These are phyloP conservation scores for Coptodon rendalli DNA, from an alignment of 2,113 vertebrate species.

Conservation along the genomic window DNA sequence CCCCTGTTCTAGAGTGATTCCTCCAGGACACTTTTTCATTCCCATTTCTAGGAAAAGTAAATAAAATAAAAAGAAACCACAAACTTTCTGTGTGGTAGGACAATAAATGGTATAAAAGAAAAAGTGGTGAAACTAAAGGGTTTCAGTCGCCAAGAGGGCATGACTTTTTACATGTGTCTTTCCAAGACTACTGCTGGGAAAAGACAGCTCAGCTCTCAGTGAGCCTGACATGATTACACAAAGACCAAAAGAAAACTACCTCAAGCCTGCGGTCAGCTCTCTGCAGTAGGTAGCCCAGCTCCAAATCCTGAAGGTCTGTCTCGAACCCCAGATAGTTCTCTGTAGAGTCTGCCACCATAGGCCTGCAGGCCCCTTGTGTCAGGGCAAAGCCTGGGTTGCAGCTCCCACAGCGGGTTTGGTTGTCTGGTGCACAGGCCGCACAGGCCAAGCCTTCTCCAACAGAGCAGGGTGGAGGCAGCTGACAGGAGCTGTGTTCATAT, in stretches of 20 bases:
- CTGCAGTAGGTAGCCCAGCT: conserved; percentile 88
- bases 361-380: conserved; percentile 85
- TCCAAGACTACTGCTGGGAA: neutral
- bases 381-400: conserved; percentile 87
- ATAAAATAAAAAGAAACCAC: neutral
- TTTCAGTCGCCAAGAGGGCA: neutral
- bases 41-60: neutral
- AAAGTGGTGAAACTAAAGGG: neutral
- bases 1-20: neutral
- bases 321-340: conserved; percentile 97
- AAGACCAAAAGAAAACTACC: conserved; percentile 37
- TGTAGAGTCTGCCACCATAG: conserved; percentile 90
- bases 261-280: conserved; percentile 87
- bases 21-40: neutral
- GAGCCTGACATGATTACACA: neutral
- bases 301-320: conserved; percentile 92
- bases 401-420: conserved; percentile 89
- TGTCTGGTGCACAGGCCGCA: conserved; percentile 81
- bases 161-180: neutral
- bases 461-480: conserved; percentile 78
- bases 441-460: conserved; percentile 83
- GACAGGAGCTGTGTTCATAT: conserved; percentile 84
- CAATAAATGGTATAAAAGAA: neutral
- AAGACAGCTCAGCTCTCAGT: neutral
- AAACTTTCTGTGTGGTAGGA: neutral